phyloP scores from a whole-genome alignment of 2,888 invertebrate genomes.

The Amiota mariae region DNA sequence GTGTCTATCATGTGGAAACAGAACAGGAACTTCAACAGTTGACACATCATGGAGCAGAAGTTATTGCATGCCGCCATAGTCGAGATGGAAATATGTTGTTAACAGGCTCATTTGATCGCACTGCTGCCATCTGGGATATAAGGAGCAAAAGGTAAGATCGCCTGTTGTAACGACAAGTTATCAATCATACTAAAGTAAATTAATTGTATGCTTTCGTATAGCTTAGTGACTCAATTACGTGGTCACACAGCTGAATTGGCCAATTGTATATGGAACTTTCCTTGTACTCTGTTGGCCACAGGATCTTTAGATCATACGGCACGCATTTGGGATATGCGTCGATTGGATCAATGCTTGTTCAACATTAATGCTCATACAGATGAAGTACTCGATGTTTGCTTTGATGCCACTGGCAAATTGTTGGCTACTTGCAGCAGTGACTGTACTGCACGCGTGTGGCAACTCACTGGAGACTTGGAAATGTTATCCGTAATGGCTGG shows the following conservation, averaged over 20 bases:
- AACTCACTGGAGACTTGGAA: slow-evolving; percentile 76
- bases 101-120: slow-evolving; percentile 87
- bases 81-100: slow-evolving; percentile 81
- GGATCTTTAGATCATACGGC: slow-evolving; percentile 83
- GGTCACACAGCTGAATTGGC: slow-evolving; percentile 82
- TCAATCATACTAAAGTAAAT: background rate
- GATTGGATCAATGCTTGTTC: slow-evolving; percentile 74
- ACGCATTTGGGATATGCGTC: slow-evolving; percentile 81
- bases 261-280: slow-evolving; percentile 81
- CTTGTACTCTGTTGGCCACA: slow-evolving; percentile 79
- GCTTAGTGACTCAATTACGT: slow-evolving; percentile 76
- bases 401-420: slow-evolving; percentile 82
- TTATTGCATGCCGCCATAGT: slow-evolving; percentile 83
- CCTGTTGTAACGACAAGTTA: background rate
- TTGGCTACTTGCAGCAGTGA: slow-evolving; percentile 86
- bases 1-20: slow-evolving; percentile 81
- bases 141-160: slow-evolving; percentile 76
- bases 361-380: slow-evolving; percentile 78
- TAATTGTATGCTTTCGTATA: slow-evolving; percentile 58
- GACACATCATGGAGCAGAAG: slow-evolving; percentile 83
- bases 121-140: slow-evolving; percentile 84
- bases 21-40: slow-evolving; percentile 79
- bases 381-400: slow-evolving; percentile 84
- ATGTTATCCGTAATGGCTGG: slow-evolving; percentile 78
- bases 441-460: slow-evolving; percentile 83